Conservation (phyloP, 2,888 invertebrate species). For the Acanthococcus lagerstroemiae region DNA sequence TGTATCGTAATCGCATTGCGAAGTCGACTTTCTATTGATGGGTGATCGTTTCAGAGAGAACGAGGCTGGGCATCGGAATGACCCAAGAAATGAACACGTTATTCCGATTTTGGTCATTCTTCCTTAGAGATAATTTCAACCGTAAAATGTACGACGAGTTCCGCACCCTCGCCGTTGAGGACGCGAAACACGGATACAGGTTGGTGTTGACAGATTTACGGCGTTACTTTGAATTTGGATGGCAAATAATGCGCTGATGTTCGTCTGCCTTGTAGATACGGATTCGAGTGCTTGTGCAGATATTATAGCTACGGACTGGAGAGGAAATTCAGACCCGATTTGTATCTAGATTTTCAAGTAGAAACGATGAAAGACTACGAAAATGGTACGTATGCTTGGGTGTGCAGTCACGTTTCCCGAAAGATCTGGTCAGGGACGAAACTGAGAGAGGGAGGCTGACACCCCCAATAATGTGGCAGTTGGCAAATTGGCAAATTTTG, state of each 20-base stretch:
- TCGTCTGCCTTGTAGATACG: conserved; percentile 42
- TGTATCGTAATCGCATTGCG: no score
- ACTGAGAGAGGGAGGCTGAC: no score
- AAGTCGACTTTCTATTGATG: not conserved
- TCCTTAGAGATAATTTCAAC: conserved; percentile 95
- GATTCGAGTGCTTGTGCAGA: conserved; percentile 67
- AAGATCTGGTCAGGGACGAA: not conserved
- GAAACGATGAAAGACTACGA: conserved; percentile 86
- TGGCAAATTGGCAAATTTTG: not conserved
- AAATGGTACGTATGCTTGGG: conserved; percentile 52
- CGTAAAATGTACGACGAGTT: conserved; percentile 97
- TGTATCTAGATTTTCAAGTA: conserved; percentile 91
- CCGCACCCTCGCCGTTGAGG: conserved; percentile 80
- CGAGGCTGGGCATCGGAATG: conserved; percentile 65
- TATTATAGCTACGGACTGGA: conserved; percentile 98
- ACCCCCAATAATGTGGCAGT: not conserved
- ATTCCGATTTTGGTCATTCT: conserved; percentile 99
- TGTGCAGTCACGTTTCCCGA: no score
- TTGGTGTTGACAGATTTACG: conserved; percentile 43
- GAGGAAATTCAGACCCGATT: conserved; percentile 84
- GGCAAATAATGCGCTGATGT: not conserved
- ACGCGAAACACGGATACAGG: conserved; percentile 80
- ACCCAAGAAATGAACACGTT: conserved; percentile 99
- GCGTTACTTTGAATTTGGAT: not conserved
- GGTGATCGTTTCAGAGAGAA: conserved; percentile 25